phyloP scores from a whole-genome alignment of 92 coral and sea anemone genomes.

The Epizoanthus rinbou region DNA sequence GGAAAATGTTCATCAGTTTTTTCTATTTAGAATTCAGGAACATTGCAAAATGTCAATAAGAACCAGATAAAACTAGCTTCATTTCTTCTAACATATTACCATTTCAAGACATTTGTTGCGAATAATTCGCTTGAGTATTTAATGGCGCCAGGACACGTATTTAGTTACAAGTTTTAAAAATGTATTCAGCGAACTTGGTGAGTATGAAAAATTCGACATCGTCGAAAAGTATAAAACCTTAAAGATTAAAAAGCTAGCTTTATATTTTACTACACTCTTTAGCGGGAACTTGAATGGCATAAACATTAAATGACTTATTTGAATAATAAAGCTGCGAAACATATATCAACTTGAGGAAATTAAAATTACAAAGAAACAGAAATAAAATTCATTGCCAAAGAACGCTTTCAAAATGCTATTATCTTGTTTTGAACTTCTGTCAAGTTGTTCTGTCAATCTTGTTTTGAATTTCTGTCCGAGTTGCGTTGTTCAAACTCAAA shows the following conservation, averaged over 20 bases:
- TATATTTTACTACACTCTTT: not conserved
- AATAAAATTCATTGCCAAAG: conserved; percentile 2
- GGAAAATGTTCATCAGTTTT: not conserved
- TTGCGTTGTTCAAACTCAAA: no score
- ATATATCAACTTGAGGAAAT: conserved; percentile 40
- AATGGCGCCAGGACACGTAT: not conserved
- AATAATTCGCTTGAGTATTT: not conserved
- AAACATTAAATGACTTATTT: conserved; percentile 2
- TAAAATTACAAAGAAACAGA: conserved; percentile 4
- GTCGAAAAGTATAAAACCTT: not conserved
- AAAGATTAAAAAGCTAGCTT: not conserved
- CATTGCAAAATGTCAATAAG: not conserved
- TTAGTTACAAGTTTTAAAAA: not conserved
- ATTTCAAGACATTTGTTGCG: not conserved
- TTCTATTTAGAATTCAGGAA: not conserved
- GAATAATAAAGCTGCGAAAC: conserved; percentile 36
- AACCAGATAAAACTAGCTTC: not conserved
- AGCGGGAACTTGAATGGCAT: conserved; percentile 8
- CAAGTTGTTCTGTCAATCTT: no score
- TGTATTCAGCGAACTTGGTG: not conserved
- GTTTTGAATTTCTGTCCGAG: not conserved
- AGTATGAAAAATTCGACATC: not conserved
- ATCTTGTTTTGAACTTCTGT: conserved; percentile 5
- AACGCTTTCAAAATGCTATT: conserved; percentile 32
- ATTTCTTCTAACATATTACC: not conserved